phyloP scores from a whole-genome alignment of 1,140 invertebrate species.

The Drosophila paulistorum region DNA sequence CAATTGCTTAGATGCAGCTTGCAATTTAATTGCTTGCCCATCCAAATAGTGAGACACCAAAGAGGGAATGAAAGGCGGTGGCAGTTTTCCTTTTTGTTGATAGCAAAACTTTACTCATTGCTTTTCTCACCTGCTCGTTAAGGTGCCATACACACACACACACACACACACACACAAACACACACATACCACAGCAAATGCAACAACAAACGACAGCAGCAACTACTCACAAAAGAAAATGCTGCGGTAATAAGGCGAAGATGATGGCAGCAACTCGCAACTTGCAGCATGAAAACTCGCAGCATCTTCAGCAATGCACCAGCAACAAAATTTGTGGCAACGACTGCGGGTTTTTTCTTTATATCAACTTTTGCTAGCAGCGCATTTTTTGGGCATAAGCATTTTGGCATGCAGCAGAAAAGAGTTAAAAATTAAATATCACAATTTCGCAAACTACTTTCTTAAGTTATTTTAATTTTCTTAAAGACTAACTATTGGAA shows the following conservation, averaged over 20 bases:
- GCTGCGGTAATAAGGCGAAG: conserved; percentile 69
- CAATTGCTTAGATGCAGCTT: conserved; percentile 67
- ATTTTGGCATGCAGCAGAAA: background rate
- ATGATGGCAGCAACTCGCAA: conserved; percentile 45
- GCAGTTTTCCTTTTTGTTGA: conserved; percentile 15
- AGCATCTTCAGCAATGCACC: conserved; percentile 42
- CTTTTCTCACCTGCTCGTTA: conserved; percentile 51
- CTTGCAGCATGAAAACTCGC: conserved; percentile 36
- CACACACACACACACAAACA: no score
- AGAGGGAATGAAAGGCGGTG: background rate
- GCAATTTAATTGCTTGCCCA: conserved; percentile 69
- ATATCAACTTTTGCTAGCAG: background rate
- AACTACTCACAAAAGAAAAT: conserved; percentile 37
- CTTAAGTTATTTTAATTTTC: no score
- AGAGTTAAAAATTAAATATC: background rate
- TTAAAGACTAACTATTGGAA: no score
- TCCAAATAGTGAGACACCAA: conserved; percentile 22
- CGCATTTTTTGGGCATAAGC: background rate
- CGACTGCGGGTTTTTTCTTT: conserved; percentile 35
- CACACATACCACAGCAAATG: conserved; percentile 11
- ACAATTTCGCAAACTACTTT: no score
- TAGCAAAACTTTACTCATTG: conserved; percentile 21
- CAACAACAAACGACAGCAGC: conserved; percentile 21
- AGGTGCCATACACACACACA: conserved; percentile 33
- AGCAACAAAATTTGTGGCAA: conserved; percentile 50